phyloP scores from a whole-genome alignment of 2,113 vertebrate genomes.

The Pelusios castaneus region DNA sequence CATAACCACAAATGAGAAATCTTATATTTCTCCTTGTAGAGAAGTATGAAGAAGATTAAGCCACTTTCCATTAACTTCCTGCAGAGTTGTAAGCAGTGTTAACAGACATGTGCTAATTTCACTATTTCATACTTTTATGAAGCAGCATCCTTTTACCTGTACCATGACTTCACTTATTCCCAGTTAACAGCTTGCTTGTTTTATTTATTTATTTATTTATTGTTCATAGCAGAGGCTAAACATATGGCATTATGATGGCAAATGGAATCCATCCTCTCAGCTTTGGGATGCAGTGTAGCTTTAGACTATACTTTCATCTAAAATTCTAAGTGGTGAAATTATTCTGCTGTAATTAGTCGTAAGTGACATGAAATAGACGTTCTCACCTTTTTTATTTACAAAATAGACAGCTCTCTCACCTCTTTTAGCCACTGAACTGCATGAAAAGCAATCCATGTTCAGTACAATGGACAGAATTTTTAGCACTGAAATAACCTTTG shows the following conservation, averaged over 20 bases:
- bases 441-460: slow-evolving; percentile 25
- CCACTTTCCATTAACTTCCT: slow-evolving; percentile 66
- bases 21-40: slow-evolving; percentile 37
- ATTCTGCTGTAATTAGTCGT: slow-evolving; percentile 66
- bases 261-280: slow-evolving; percentile 69
- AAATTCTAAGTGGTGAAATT: slow-evolving; percentile 70
- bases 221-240: slow-evolving; percentile 74
- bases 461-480: slow-evolving; percentile 18
- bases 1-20: slow-evolving; percentile 44
- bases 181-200: slow-evolving; percentile 65
- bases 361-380: slow-evolving; percentile 68
- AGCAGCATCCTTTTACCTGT: slow-evolving; percentile 67
- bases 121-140: slow-evolving; percentile 43
- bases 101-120: slow-evolving; percentile 74
- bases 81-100: slow-evolving; percentile 55
- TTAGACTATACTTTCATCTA: slow-evolving; percentile 72
- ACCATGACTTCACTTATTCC: slow-evolving; percentile 62
- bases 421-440: slow-evolving; percentile 50
- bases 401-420: slow-evolving; percentile 45
- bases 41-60: slow-evolving; percentile 67
- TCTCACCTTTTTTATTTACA: slow-evolving; percentile 47
- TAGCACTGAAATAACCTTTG: slow-evolving; percentile 34
- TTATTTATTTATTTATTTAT: slow-evolving; percentile 50
- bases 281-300: slow-evolving; percentile 64
- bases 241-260: slow-evolving; percentile 74